A percentile compares a stretch with the other conserved stretches of the same genome.
Evolutionary conservation across 2,113 vertebrate genomes (phyloP).

Genomic region (Macrotus californicus): DNA sequence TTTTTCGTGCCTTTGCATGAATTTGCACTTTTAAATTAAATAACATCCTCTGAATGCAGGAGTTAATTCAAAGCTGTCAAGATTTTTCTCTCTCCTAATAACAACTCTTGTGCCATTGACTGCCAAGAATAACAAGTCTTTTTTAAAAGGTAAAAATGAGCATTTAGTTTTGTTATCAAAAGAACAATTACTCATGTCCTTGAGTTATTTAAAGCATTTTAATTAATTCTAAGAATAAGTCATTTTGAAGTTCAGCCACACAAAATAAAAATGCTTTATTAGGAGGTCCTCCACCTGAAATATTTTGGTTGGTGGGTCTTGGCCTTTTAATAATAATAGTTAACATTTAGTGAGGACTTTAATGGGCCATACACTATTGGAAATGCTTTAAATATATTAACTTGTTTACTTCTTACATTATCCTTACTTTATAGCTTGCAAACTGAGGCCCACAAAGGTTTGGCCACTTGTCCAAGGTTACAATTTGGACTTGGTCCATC

Average conservation of each 20-base stretch:
- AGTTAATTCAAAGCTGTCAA: slow-evolving; percentile 59
- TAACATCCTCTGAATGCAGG: slow-evolving; percentile 23
- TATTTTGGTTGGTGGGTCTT: not conserved
- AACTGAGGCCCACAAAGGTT: not conserved
- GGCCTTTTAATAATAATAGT: not conserved
- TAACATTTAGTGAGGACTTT: not conserved
- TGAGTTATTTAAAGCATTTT: slow-evolving; percentile 61
- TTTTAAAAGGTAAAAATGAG: slow-evolving; percentile 55
- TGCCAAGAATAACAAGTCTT: slow-evolving; percentile 49
- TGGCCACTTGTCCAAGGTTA: not conserved
- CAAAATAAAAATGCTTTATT: slow-evolving; percentile 42
- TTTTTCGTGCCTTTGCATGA: slow-evolving; percentile 50
- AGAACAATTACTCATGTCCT: slow-evolving; percentile 60
- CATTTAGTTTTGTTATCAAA: slow-evolving; percentile 60
- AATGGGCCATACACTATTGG: not conserved
- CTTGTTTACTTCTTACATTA: not conserved
- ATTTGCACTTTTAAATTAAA: slow-evolving; percentile 57
- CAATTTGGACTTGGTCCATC: not conserved
- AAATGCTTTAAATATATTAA: not conserved
- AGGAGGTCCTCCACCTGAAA: not conserved
- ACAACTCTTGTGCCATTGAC: slow-evolving; percentile 58
- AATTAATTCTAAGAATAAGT: slow-evolving; percentile 63
- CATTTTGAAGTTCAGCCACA: slow-evolving; percentile 59
- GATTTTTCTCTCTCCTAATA: slow-evolving; percentile 43
- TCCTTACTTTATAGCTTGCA: not conserved